phyloP scores from a whole-genome alignment of 1,140 invertebrate species.

The Conus ventricosus region DNA sequence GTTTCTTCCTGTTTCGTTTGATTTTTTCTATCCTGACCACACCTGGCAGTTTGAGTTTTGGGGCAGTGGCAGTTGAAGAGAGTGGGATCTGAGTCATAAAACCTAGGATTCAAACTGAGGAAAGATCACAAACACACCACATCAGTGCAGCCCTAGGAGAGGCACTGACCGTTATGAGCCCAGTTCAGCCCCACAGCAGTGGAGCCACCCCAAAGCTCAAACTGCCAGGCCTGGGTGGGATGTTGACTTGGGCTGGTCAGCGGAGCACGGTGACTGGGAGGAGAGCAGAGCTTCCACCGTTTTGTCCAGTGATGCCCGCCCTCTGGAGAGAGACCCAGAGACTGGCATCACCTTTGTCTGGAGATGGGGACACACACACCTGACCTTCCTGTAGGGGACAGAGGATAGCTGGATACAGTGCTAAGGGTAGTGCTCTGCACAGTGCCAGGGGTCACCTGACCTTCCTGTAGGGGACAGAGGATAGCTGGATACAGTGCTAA shows the following conservation, averaged over 20 bases:
- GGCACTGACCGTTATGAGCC: no score
- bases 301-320: not conserved
- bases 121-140: no score
- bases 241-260: not conserved
- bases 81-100: not conserved
- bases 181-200: not conserved
- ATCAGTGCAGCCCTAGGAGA: no score
- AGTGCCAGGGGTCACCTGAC: no score
- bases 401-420: no score
- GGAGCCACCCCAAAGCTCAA: not conserved
- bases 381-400: no score
- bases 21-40: not conserved
- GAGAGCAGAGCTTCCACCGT: not conserved
- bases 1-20: not conserved
- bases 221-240: not conserved
- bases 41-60: not conserved
- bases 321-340: slow-evolving; percentile 11
- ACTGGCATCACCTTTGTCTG: not conserved
- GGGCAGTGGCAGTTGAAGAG: not conserved
- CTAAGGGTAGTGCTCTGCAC: no score
- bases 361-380: slow-evolving; percentile 17
- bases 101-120: no score
- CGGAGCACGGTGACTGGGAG: not conserved
- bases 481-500: no score
- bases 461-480: no score